Evolutionary conservation across 92 coral and sea anemone species (phyloP).

Genomic region (Epizoanthus ramosus): DNA sequence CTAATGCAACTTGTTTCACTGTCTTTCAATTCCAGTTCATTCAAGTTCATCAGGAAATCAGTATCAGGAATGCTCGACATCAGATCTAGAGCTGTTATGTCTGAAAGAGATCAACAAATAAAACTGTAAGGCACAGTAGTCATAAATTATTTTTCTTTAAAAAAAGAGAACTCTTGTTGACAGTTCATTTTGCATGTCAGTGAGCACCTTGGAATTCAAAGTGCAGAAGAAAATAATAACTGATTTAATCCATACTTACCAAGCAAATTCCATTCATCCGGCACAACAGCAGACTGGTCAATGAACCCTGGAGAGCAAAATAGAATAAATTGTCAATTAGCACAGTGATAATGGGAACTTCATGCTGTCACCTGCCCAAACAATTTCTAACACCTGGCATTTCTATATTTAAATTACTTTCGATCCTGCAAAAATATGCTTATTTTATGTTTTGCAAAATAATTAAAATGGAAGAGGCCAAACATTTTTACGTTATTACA

Average conservation of each 20-base stretch:
- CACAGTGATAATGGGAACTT: background rate
- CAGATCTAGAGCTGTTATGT: background rate
- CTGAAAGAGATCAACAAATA: background rate
- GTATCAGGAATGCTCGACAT: background rate
- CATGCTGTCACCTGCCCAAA: background rate
- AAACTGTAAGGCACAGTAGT: background rate
- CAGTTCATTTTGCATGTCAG: too few relatives aligned
- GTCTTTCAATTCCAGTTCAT: background rate
- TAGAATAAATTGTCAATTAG: background rate
- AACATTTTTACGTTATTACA: background rate
- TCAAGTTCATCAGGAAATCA: background rate
- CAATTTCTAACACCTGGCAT: slow-evolving; percentile 9
- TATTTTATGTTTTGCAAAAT: background rate
- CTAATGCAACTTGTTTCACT: background rate
- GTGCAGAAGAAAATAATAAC: too few relatives aligned
- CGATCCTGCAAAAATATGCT: background rate
- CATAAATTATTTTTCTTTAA: background rate
- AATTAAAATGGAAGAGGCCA: background rate
- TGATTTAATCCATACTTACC: background rate
- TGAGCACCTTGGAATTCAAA: too few relatives aligned
- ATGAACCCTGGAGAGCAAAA: background rate
- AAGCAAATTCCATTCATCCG: background rate
- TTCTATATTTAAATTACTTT: background rate
- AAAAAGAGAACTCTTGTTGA: background rate
- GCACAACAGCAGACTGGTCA: background rate